Evolutionary conservation across 1,140 invertebrate species (phyloP), one percentile per base, ranked within the genome.

Genomic region (Neodiprion fabricii): DNA sequence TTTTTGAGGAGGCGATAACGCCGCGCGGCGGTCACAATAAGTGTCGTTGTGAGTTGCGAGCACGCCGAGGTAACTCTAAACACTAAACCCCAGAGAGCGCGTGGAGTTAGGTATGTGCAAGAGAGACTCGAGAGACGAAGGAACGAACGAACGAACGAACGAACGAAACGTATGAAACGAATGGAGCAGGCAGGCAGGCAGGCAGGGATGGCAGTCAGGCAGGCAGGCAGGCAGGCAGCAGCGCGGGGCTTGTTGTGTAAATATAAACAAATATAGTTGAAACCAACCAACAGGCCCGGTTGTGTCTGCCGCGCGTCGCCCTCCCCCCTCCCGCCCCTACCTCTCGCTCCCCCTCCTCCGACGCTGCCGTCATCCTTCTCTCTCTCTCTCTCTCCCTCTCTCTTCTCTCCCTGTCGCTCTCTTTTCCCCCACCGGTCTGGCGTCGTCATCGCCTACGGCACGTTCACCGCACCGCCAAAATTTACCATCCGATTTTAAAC

Each of bases 191-290:
- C 70, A 71, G 17, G 70, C n/a, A 17, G 40, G 70, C 70, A 49
- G 28, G 17, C 50, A 11, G 50, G 10, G 50, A 48, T 17, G 69
- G 68, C n/a, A 48, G n/a, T 40, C 67, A 48, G 49, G 28, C 48
- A 7, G 71, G 21, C 70, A 50, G 70, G 47, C 23, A 49, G 48
- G 48, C 5, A 47, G 78, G 79, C 81, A 83, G 81, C 80, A 83
- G 76, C 84, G 82, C 83, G 84, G 85, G 86, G 87, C 87, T 89
- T 88, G 87, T 88, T 88, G 87, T 89, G 87, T 89, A 88, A 88
- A 88, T 88, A 88, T 88, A 88, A 88, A 89, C 86, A 88, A 88
- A 89, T 87, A 88, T 88, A 86, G 85, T 85, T 85, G 86, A 87
- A 86, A 87, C 87, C 85, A 86, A 88, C 87, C 87, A 88, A 88